A percentile compares a stretch with the other conserved stretches of the same genome.
Evolutionary conservation across 2,797 vertebrate genomes (phyloP).

Genomic region (Molossus alvarezi): DNA sequence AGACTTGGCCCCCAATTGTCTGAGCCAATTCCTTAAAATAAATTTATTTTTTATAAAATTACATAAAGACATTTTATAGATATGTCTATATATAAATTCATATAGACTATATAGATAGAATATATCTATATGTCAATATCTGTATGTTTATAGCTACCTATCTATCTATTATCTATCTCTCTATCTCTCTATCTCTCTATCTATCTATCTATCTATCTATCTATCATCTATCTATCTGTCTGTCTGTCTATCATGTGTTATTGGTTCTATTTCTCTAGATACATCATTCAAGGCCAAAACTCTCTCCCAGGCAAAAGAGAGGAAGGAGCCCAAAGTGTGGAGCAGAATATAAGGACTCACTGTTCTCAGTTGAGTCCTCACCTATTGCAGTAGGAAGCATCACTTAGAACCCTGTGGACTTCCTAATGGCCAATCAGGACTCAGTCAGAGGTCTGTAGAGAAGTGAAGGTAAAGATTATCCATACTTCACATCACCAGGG

Average conservation of each 20-base stretch:
- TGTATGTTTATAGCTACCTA: neutral
- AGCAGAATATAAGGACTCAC: neutral
- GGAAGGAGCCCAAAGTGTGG: neutral
- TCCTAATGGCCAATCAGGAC: fast-evolving
- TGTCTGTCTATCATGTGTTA: neutral
- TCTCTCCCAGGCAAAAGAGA: neutral
- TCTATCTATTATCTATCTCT: neutral
- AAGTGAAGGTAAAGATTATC: fast-evolving
- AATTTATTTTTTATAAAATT: neutral
- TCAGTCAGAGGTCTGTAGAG: fast-evolving
- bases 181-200: neutral
- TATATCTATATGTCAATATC: neutral
- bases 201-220: neutral
- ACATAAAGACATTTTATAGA: neutral
- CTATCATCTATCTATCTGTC: neutral
- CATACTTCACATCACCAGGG: too few relatives aligned
- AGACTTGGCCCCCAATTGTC: fast-evolving
- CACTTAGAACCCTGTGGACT: fast-evolving
- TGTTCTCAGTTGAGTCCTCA: fast-evolving
- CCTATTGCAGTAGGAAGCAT: fast-evolving
- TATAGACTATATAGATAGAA: neutral
- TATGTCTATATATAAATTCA: neutral
- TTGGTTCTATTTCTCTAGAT: neutral
- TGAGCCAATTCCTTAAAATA: neutral
- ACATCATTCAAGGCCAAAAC: neutral